These are phyloP conservation scores for Whitmania pigra DNA, from an alignment of 1,140 invertebrate genomes.

Conservation along the genomic window DNA sequence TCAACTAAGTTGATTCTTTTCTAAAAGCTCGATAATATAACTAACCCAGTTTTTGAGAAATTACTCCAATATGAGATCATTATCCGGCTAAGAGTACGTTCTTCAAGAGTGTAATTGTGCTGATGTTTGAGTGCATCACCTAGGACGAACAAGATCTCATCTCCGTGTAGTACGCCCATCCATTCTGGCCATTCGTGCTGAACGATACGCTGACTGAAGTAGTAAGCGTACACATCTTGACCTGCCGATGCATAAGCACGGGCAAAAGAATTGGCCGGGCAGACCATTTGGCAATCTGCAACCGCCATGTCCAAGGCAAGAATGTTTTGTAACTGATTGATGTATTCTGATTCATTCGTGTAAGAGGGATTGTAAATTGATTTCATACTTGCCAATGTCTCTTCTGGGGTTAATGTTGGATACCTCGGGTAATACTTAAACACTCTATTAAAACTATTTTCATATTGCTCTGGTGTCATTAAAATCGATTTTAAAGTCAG, in stretches of 20 bases:
- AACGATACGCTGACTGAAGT: conserved; percentile 65
- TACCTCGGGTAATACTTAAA: conserved; percentile 35
- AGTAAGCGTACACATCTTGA: conserved; percentile 71
- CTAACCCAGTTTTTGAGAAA: conserved; percentile 71
- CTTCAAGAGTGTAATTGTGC: conserved; percentile 55
- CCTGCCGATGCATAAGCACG: conserved; percentile 71
- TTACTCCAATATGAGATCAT: conserved; percentile 77
- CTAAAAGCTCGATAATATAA: conserved; percentile 10
- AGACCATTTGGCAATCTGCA: conserved; percentile 93
- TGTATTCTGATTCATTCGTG: conserved; percentile 79
- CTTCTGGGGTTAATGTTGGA: conserved; percentile 43
- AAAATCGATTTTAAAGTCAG: conserved; percentile 29
- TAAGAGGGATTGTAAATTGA: conserved; percentile 74
- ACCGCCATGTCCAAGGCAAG: conserved; percentile 81
- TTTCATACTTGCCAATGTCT: conserved; percentile 51
- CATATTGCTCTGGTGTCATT: conserved; percentile 59
- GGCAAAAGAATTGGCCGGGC: conserved; percentile 83
- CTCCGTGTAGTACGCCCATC: conserved; percentile 85
- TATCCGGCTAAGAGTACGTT: conserved; percentile 65
- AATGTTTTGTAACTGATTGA: conserved; percentile 74
- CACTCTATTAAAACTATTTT: conserved; percentile 34
- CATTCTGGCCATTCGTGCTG: conserved; percentile 78
- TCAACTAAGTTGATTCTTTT: too few species aligned
- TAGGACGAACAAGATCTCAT: conserved; percentile 84
- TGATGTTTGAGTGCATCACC: conserved; percentile 70